Conservation (phyloP, 2,113 vertebrate species). For the Gambusia holbrooki region DNA sequence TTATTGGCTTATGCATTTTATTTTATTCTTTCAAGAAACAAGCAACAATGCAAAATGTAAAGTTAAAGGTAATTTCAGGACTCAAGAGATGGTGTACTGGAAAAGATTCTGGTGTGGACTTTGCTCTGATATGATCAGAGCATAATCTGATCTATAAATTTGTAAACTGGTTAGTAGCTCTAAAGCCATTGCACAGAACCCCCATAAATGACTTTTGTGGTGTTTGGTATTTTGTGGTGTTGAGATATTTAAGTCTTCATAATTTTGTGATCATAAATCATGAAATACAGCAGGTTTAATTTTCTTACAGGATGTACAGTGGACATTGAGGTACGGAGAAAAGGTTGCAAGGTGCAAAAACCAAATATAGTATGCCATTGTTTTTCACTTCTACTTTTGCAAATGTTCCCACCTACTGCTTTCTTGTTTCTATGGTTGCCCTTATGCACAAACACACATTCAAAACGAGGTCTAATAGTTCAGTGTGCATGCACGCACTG, state of each 20-base stretch:
- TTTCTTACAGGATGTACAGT: slow-evolving; percentile 60
- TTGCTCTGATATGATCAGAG: not conserved
- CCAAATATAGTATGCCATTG: slow-evolving; percentile 24
- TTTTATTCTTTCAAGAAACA: not conserved
- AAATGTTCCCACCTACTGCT: slow-evolving; percentile 59
- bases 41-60: not conserved
- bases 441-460: slow-evolving; percentile 55
- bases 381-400: slow-evolving; percentile 68
- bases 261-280: slow-evolving; percentile 54
- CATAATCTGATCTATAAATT: not conserved
- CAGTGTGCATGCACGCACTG: slow-evolving; percentile 15
- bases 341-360: slow-evolving; percentile 59
- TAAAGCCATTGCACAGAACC: not conserved
- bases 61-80: not conserved
- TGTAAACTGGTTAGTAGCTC: slow-evolving; percentile 5
- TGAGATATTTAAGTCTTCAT: slow-evolving; percentile 56
- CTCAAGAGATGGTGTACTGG: not conserved
- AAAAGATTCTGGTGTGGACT: not conserved
- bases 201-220: slow-evolving; percentile 41
- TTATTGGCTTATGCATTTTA: not conserved
- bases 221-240: slow-evolving; percentile 53
- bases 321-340: slow-evolving; percentile 49
- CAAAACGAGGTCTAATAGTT: slow-evolving; percentile 56
- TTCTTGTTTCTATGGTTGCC: slow-evolving; percentile 71
- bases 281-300: slow-evolving; percentile 13